phyloP scores from a whole-genome alignment of 2,113 vertebrate species.

The Onychostoma macrolepis region DNA sequence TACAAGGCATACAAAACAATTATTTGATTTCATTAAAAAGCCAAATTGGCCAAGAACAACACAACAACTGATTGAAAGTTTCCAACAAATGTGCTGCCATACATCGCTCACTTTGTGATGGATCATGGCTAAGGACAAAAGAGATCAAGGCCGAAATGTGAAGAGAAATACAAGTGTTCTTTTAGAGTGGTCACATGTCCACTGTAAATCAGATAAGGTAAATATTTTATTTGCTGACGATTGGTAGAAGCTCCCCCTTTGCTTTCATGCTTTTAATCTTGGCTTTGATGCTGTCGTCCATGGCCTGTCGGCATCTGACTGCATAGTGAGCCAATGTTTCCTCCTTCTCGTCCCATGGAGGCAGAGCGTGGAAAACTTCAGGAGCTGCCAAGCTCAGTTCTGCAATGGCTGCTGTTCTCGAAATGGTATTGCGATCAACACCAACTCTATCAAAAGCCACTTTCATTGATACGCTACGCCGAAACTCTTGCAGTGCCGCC shows the following conservation, averaged over 20 bases:
- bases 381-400: slow-evolving; percentile 70
- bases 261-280: slow-evolving; percentile 72
- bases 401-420: slow-evolving; percentile 67
- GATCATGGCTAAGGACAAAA: not conserved
- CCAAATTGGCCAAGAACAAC: not conserved
- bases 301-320: slow-evolving; percentile 68
- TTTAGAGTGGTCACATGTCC: not conserved
- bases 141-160: not conserved
- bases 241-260: slow-evolving; percentile 69
- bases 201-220: not conserved
- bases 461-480: slow-evolving; percentile 70
- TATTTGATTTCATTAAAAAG: not conserved
- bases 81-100: not conserved
- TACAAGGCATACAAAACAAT: slow-evolving; percentile 14
- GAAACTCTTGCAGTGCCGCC: slow-evolving; percentile 68
- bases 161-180: not conserved
- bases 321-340: slow-evolving; percentile 71
- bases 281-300: slow-evolving; percentile 70
- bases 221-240: slow-evolving; percentile 60
- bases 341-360: slow-evolving; percentile 71
- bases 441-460: slow-evolving; percentile 70
- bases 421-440: slow-evolving; percentile 72
- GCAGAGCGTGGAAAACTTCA: slow-evolving; percentile 66
- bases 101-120: not conserved
- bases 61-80: not conserved